Percentiles rank a stretch among this genome's conserved stretches.
These are phyloP conservation scores for Drosophila vallismaia DNA, from an alignment of 2,888 invertebrate genomes.

Conservation along the genomic window DNA sequence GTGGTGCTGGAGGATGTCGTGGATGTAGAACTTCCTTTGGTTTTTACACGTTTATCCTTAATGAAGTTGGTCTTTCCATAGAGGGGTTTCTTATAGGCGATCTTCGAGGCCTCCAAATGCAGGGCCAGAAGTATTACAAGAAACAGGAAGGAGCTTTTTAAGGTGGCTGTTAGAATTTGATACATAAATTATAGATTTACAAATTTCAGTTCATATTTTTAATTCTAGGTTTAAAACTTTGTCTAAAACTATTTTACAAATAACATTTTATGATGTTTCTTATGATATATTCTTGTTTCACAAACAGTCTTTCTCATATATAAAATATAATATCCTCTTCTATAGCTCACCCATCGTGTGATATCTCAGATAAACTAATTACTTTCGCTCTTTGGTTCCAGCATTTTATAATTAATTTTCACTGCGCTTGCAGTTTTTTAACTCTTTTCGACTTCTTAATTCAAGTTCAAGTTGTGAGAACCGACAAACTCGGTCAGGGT, in stretches of 20 bases:
- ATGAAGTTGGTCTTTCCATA: slow-evolving; percentile 59
- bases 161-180: neutral
- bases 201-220: neutral
- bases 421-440: slow-evolving; percentile 34
- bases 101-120: slow-evolving; percentile 57
- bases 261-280: neutral
- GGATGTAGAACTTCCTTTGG: slow-evolving; percentile 21
- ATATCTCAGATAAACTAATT: slow-evolving; percentile 16
- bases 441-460: neutral
- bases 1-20: slow-evolving; percentile 19
- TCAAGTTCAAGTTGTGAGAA: slow-evolving; percentile 38
- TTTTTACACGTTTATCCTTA: slow-evolving; percentile 57
- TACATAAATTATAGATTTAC: no score
- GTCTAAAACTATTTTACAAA: no score
- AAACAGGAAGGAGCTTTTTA: slow-evolving; percentile 25
- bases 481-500: slow-evolving; percentile 64
- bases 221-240: neutral
- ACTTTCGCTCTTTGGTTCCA: neutral
- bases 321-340: neutral
- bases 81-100: slow-evolving; percentile 73
- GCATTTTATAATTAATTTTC: slow-evolving; percentile 32
- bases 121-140: slow-evolving; percentile 39
- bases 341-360: slow-evolving; percentile 32
- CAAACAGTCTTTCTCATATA: neutral
- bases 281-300: neutral